Conservation (phyloP, 53 echinoderm and acorn worm species). For the Hippasteria phrygiana region DNA sequence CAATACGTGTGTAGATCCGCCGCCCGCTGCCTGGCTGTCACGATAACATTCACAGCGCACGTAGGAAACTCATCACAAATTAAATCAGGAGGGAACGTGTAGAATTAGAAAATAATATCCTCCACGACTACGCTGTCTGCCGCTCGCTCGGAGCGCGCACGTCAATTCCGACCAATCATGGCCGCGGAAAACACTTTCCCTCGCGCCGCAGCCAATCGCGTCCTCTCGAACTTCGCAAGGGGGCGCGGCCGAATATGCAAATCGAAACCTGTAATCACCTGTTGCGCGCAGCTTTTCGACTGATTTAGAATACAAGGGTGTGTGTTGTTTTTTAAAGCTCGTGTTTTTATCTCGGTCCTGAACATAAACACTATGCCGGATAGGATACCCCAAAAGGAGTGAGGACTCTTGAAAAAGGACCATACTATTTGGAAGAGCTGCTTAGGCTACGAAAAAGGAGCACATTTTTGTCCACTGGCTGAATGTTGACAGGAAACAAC, state of each 20-base stretch:
- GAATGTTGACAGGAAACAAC: background rate
- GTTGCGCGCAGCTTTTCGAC: slow-evolving; percentile 34
- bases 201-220: slow-evolving; percentile 10
- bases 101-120: too few relatives aligned
- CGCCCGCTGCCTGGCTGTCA: too few relatives aligned
- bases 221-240: background rate
- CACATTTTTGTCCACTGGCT: background rate
- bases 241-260: slow-evolving; percentile 38
- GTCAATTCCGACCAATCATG: slow-evolving; percentile 37
- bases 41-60: too few relatives aligned
- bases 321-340: slow-evolving; percentile 24
- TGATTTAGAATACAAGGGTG: slow-evolving; percentile 37
- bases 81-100: background rate
- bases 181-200: background rate
- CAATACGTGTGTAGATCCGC: background rate
- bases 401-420: background rate
- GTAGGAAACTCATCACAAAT: too few relatives aligned
- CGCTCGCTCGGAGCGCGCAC: too few relatives aligned
- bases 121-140: too few relatives aligned
- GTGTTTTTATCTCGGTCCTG: slow-evolving; percentile 21
- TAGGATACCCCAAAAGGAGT: slow-evolving; percentile 38
- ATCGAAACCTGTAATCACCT: slow-evolving; percentile 23
- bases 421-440: background rate
- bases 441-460: background rate
- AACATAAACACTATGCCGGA: slow-evolving; percentile 45